Percentiles rank a stretch among this genome's conserved stretches.
Conservation (phyloP, 1,140 invertebrate species). For the Gonatopus flavifemur region DNA sequence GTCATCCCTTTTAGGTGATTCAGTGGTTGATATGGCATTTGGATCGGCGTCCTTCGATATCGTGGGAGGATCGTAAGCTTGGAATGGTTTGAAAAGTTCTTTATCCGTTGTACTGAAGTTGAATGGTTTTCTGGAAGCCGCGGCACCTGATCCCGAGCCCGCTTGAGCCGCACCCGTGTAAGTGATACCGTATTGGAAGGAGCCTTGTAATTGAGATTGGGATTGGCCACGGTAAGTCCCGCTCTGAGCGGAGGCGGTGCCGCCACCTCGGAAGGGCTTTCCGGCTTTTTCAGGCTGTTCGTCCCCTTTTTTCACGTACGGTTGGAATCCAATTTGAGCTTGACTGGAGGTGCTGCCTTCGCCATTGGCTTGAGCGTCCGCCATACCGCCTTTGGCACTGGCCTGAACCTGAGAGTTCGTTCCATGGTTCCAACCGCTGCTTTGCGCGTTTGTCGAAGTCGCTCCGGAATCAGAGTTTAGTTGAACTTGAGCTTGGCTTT, state of each 20-base stretch:
- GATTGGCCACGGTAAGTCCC: constrained; percentile 73
- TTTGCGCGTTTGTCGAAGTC: constrained; percentile 73
- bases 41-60: constrained; percentile 52
- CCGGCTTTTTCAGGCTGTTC: constrained; percentile 51
- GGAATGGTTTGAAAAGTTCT: constrained; percentile 41
- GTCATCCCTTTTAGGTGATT: constrained; percentile 43
- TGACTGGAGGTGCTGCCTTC: constrained; percentile 81
- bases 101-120: constrained; percentile 42
- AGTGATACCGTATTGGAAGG: constrained; percentile 75
- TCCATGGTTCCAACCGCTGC: constrained; percentile 71
- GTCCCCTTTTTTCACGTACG: constrained; percentile 64
- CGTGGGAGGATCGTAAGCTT: constrained; percentile 44
- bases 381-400: constrained; percentile 75
- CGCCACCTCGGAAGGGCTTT: constrained; percentile 70
- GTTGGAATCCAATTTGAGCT: constrained; percentile 82
- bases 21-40: neutral
- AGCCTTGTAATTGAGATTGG: constrained; percentile 77
- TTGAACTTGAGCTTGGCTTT: constrained; percentile 77
- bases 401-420: constrained; percentile 77
- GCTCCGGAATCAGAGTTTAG: constrained; percentile 71
- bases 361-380: constrained; percentile 80
- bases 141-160: constrained; percentile 66
- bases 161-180: constrained; percentile 81
- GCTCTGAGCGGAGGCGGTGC: constrained; percentile 75
- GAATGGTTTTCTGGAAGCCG: constrained; percentile 48